Evolutionary conservation across 2,113 vertebrate genomes (phyloP), one percentile per base, ranked within the genome.

Genomic region (Vicugna pacos): DNA sequence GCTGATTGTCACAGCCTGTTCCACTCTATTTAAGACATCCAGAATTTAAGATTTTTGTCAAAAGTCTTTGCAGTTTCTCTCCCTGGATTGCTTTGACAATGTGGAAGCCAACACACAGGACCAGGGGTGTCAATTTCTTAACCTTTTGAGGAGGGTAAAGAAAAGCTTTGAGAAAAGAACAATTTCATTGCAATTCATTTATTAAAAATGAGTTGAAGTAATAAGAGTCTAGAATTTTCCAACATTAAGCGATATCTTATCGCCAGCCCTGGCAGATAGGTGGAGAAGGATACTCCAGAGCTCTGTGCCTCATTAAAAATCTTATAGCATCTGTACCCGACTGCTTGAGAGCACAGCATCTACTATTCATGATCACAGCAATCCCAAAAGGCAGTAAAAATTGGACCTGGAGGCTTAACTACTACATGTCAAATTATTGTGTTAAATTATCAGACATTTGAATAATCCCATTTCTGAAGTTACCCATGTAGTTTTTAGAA

Each of bases 21-120:
- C 30, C 50, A 28, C 69, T 91, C 32, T 85, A 35, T 73, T 65
- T 86, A 79, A 48, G 24, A 35, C 46, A 60, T 62, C 89, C 88
- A 38, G 30, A 35, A 82, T 75, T 82, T 87, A 91, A 91, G 69
- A 24, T 54, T 88, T 82, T 87, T 91, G 32, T 52, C 15, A 93
- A 56, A 65, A 93, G 60, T 84, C 17, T 46, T 58, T 65, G 10
- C 76, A 6, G 42, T 93, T 93, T 93, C n/a, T 93, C 2, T 87
- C 87, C 62, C n/a, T 32, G 56, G 56, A 38, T 86, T 93, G 48
- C 24, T 90, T 72, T 94, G 42, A 72, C 30, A 19, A 14, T 67
- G 19, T 91, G 5, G 69, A 80, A 52, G 52, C 38, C 69, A 93
- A 58, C 26, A 83, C 54, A 35, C 1, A 83, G 62, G 76, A 82